Conservation (phyloP, 64 coral and sea anemone genomes). For the Pachyseris speciosa region DNA sequence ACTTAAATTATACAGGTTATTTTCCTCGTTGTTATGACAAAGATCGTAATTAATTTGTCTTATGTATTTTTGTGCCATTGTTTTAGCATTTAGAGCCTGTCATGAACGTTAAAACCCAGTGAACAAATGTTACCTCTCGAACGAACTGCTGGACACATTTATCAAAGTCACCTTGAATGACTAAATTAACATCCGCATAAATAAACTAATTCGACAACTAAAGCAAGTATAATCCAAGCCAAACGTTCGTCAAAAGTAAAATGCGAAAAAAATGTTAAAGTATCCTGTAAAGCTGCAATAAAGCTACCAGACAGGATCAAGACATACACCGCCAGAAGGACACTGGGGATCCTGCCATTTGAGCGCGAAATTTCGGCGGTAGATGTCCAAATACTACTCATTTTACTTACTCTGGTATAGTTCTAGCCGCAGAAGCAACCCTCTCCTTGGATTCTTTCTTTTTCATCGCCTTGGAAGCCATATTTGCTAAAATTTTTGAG, state of each 20-base stretch:
- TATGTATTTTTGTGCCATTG: neutral
- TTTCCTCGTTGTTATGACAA: neutral
- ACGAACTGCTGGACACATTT: neutral
- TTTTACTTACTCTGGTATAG: conserved; percentile 78
- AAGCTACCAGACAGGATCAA: no score
- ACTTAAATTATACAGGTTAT: no score
- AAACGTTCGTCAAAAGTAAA: no score
- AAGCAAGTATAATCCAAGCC: no score
- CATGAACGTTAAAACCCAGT: neutral
- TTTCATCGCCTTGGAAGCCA: conserved; percentile 96
- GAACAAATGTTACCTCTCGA: neutral
- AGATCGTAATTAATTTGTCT: neutral
- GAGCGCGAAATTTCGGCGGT: neutral
- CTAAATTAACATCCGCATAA: no score
- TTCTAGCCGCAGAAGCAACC: conserved; percentile 83
- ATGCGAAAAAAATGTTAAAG: no score
- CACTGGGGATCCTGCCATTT: no score
- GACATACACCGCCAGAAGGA: no score
- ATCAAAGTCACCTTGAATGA: no score
- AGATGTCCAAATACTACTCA: neutral
- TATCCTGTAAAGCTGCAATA: no score
- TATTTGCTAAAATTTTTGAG: conserved; percentile 34
- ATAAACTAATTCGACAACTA: no score
- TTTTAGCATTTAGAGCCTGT: neutral
- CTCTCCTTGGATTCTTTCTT: conserved; percentile 99